Conservation (phyloP, 2,888 invertebrate species). For the Escarpia spicata region DNA sequence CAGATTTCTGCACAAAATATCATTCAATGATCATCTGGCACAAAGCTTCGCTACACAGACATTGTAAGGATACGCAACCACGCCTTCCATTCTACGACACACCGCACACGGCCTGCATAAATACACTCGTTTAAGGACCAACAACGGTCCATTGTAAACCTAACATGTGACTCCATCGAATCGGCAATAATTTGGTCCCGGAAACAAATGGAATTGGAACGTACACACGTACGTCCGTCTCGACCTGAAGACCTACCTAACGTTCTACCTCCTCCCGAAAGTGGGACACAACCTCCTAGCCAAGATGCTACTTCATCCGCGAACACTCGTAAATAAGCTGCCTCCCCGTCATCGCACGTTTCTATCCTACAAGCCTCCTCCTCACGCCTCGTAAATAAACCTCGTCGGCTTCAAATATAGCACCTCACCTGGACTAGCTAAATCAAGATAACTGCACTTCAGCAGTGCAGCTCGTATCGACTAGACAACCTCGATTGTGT, state of each 20-base stretch:
- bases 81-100: not conserved
- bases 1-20: conserved; percentile 4
- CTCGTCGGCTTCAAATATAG: conserved; percentile 12
- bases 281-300: not conserved
- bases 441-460: not conserved
- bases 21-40: not conserved
- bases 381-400: not conserved
- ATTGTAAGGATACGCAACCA: not conserved
- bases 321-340: not conserved
- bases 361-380: conserved; percentile 7
- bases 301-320: not conserved
- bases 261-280: not conserved
- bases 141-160: not conserved
- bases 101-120: not conserved
- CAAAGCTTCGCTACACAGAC: not conserved
- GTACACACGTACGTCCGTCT: not conserved
- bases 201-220: not conserved
- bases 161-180: not conserved
- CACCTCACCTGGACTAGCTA: conserved; percentile 13
- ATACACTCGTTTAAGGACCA: not conserved
- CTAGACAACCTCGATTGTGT: conserved; percentile 13
- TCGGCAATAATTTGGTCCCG: not conserved
- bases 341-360: not conserved
- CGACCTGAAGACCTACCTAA: not conserved
- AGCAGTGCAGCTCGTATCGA: not conserved